A percentile compares a stretch with the other conserved stretches of the same genome.
These are phyloP conservation scores for Leptopilina myrica DNA, from an alignment of 2,888 invertebrate species.

Conservation along the genomic window DNA sequence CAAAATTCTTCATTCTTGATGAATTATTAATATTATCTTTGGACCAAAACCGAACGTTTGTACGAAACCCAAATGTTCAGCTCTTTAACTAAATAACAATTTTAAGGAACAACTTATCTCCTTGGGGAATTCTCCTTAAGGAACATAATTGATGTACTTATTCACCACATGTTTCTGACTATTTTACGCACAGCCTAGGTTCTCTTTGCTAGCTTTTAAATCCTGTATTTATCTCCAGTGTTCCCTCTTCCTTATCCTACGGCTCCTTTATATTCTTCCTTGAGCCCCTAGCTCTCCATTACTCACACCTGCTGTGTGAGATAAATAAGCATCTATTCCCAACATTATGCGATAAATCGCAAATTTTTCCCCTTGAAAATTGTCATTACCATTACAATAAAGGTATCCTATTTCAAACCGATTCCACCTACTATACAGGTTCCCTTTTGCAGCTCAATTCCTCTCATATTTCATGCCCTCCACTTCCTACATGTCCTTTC, in stretches of 20 bases:
- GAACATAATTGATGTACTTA: background rate
- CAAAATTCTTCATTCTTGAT: too few relatives aligned
- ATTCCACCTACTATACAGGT: conserved; percentile 39
- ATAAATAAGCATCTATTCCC: background rate
- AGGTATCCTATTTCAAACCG: conserved; percentile 30
- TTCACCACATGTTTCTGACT: conserved; percentile 19
- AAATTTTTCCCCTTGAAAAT: background rate
- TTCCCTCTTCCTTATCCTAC: conserved; percentile 22
- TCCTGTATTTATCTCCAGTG: conserved; percentile 17
- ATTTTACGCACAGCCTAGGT: background rate
- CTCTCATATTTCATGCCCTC: conserved; percentile 23
- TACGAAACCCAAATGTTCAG: too few relatives aligned
- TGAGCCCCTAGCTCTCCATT: conserved; percentile 16
- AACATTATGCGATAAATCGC: conserved; percentile 13
- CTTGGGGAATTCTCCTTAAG: too few relatives aligned
- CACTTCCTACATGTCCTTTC: conserved; percentile 40
- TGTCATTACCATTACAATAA: conserved; percentile 24
- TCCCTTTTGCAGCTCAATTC: conserved; percentile 29
- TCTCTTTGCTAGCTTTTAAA: background rate
- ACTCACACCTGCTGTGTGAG: background rate
- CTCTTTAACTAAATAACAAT: too few relatives aligned
- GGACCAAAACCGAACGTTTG: too few relatives aligned
- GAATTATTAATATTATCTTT: too few relatives aligned
- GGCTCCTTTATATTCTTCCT: conserved; percentile 18
- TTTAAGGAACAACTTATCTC: too few relatives aligned